Evolutionary conservation across 2,888 invertebrate species (phyloP).

Genomic region (Chydorus sphaericus): DNA sequence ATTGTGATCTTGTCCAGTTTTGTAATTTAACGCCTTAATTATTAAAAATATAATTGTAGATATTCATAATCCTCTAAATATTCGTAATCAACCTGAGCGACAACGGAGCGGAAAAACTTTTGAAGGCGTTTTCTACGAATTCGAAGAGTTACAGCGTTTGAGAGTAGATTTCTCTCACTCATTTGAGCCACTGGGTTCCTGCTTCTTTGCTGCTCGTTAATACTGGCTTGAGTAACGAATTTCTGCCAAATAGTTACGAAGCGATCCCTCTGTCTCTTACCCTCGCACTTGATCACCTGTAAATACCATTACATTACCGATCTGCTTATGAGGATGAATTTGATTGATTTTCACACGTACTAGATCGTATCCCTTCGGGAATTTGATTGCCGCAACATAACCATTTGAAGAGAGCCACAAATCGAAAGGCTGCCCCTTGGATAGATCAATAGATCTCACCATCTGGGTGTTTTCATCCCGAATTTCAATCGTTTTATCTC

Average conservation of each 20-base stretch:
- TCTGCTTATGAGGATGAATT: constrained; percentile 6
- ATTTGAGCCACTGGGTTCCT: constrained; percentile 18
- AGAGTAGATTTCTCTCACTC: constrained; percentile 20
- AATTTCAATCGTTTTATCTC: constrained; percentile 29
- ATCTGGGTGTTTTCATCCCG: constrained; percentile 29
- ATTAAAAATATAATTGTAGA: not conserved
- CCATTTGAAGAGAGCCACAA: constrained; percentile 29
- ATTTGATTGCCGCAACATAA: constrained; percentile 30
- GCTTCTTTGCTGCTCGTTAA: constrained; percentile 19
- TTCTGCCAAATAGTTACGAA: constrained; percentile 30
- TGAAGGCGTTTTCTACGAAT: constrained; percentile 36
- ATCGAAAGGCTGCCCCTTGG: constrained; percentile 21
- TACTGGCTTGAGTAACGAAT: constrained; percentile 25
- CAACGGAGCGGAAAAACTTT: constrained; percentile 39
- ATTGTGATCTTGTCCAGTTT: not conserved
- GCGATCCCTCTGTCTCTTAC: constrained; percentile 27
- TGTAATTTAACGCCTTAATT: not conserved
- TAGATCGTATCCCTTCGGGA: constrained; percentile 38
- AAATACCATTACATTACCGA: not conserved
- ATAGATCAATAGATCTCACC: constrained; percentile 33
- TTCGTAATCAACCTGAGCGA: constrained; percentile 35
- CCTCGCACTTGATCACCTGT: constrained; percentile 35
- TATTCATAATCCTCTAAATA: not conserved
- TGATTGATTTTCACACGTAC: too few relatives aligned
- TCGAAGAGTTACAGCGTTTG: constrained; percentile 32